A percentile compares a stretch with the other conserved stretches of the same genome.
Conservation (phyloP, 92 coral and sea anemone genomes). For the Phenganax stokvisi region DNA sequence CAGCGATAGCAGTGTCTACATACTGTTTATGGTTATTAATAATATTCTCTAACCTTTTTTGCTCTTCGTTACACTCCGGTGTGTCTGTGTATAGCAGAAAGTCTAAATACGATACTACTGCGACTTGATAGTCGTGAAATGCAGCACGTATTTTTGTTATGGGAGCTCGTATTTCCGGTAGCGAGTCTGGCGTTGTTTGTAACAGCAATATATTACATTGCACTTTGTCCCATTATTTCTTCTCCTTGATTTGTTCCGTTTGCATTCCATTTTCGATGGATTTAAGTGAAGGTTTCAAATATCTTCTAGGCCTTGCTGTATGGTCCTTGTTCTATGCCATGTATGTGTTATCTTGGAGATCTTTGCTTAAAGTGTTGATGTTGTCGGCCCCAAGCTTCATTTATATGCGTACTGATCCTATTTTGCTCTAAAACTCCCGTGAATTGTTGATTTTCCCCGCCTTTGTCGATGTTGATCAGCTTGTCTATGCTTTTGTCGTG, state of each 20-base stretch:
- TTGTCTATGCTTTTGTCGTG: slow-evolving; percentile 3
- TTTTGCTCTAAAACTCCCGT: slow-evolving; percentile 8
- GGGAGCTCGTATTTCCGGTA: background rate
- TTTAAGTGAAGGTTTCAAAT: background rate
- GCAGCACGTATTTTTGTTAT: slow-evolving; percentile 14
- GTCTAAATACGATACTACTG: slow-evolving; percentile 6
- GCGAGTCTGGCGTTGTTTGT: slow-evolving; percentile 24
- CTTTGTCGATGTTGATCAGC: background rate
- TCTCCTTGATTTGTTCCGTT: background rate
- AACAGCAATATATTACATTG: background rate
- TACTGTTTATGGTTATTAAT: background rate
- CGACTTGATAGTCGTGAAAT: slow-evolving; percentile 1
- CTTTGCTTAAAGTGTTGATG: background rate
- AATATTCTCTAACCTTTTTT: background rate
- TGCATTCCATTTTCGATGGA: slow-evolving; percentile 9
- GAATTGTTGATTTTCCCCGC: slow-evolving; percentile 16
- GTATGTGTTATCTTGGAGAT: background rate
- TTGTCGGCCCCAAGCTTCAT: background rate
- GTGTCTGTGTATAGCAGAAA: background rate
- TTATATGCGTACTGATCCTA: slow-evolving; percentile 12
- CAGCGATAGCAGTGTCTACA: background rate
- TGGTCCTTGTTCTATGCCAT: background rate
- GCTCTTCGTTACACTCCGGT: slow-evolving; percentile 9
- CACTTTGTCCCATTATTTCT: background rate
- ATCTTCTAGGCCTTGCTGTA: slow-evolving; percentile 3